phyloP scores from a whole-genome alignment of 2,888 invertebrate genomes.

The Ormia ochracea region DNA sequence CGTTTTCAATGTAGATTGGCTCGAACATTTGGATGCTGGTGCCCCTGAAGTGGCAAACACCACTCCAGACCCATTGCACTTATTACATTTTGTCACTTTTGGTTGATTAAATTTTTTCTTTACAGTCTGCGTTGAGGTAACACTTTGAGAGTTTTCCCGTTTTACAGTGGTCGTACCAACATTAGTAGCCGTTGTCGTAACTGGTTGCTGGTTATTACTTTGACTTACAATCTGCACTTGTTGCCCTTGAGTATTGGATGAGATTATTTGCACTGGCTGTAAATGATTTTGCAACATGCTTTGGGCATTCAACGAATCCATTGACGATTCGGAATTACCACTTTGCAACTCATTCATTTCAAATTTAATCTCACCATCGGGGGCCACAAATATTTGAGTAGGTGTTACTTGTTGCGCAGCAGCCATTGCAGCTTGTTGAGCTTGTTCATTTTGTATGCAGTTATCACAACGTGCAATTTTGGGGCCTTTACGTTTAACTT shows the following conservation, averaged over 20 bases:
- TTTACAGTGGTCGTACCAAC: conserved; percentile 64
- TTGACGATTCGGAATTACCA: conserved; percentile 69
- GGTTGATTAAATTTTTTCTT: conserved; percentile 70
- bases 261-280: conserved; percentile 70
- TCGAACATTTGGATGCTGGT: conserved; percentile 62
- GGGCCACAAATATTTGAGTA: conserved; percentile 82
- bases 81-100: conserved; percentile 89
- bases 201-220: background rate
- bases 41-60: conserved; percentile 78
- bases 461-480: conserved; percentile 81
- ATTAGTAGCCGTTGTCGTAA: conserved; percentile 25
- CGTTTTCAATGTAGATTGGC: conserved; percentile 70
- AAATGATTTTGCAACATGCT: conserved; percentile 77
- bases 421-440: conserved; percentile 59
- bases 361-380: conserved; percentile 81
- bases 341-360: conserved; percentile 78
- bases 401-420: conserved; percentile 73
- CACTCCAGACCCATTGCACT: conserved; percentile 92
- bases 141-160: conserved; percentile 66
- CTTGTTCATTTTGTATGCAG: conserved; percentile 80
- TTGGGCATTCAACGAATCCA: conserved; percentile 77
- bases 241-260: conserved; percentile 70
- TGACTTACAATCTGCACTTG: conserved; percentile 69
- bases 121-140: conserved; percentile 80
- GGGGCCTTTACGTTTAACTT: conserved; percentile 80